phyloP scores from a whole-genome alignment of 64 coral and sea anemone species.

The Porites australiensis region DNA sequence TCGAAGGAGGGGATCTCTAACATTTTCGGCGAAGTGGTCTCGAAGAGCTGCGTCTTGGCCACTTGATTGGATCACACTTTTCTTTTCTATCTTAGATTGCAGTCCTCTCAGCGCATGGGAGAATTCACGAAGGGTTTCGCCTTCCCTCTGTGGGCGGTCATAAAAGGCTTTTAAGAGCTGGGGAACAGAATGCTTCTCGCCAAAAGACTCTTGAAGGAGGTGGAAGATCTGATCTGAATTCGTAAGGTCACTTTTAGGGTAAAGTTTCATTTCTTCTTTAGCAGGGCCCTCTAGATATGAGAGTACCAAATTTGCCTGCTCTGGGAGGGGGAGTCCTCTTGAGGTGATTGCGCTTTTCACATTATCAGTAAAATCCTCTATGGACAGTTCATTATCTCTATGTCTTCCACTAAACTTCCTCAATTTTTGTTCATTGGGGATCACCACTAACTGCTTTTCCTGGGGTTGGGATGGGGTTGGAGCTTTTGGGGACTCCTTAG shows the following conservation, averaged over 20 bases:
- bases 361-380: constrained; percentile 42
- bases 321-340: not conserved
- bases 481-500: not conserved
- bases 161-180: constrained; percentile 9
- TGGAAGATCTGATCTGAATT: not conserved
- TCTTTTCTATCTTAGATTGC: not conserved
- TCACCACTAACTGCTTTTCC: not conserved
- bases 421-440: not conserved
- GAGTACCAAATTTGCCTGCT: not conserved
- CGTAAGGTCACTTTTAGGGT: not conserved
- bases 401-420: constrained; percentile 15
- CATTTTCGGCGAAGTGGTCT: not conserved
- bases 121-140: not conserved
- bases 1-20: not conserved
- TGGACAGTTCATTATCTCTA: not conserved
- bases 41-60: not conserved
- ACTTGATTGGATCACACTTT: not conserved
- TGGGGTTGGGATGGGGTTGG: not conserved
- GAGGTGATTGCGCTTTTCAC: not conserved
- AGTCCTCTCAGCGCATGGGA: not conserved
- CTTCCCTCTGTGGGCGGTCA: not conserved
- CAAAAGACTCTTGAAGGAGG: not conserved
- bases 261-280: constrained; percentile 29
- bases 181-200: not conserved
- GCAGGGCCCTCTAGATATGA: not conserved